These are phyloP conservation scores for Leptinotarsa haldemani DNA, from an alignment of 2,888 invertebrate genomes.

Conservation along the genomic window DNA sequence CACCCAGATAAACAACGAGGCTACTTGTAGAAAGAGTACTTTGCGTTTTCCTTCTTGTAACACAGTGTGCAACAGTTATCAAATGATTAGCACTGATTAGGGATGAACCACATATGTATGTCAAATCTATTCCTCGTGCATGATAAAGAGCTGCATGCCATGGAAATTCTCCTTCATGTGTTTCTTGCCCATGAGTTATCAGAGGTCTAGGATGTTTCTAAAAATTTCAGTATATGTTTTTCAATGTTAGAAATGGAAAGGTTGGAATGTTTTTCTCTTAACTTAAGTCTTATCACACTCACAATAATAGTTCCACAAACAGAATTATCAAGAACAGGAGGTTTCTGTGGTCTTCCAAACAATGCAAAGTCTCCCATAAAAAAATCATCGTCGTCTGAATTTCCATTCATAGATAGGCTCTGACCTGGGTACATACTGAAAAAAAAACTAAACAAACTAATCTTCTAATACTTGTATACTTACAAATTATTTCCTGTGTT, in stretches of 20 bases:
- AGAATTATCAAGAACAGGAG: constrained; percentile 39
- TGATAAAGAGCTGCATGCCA: constrained; percentile 77
- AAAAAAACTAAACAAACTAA: constrained; percentile 14
- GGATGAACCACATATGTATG: constrained; percentile 62
- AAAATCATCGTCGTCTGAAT: constrained; percentile 55
- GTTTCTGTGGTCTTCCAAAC: constrained; percentile 38
- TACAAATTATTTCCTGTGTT: constrained; percentile 24
- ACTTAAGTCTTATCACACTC: constrained; percentile 45
- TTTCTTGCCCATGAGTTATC: constrained; percentile 71
- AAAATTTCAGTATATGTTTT: constrained; percentile 13
- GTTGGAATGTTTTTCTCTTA: not conserved
- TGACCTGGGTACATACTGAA: constrained; percentile 31
- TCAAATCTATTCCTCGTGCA: constrained; percentile 62
- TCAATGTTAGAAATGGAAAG: not conserved
- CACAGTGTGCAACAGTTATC: constrained; percentile 63
- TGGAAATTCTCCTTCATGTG: constrained; percentile 74
- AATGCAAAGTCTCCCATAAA: constrained; percentile 58
- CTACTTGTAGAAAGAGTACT: constrained; percentile 52
- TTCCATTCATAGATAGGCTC: constrained; percentile 6
- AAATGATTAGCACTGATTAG: constrained; percentile 57
- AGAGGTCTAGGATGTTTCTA: constrained; percentile 67
- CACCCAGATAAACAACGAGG: constrained; percentile 59
- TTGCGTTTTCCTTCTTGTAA: constrained; percentile 55
- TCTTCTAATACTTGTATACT: not conserved
- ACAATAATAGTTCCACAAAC: constrained; percentile 60